These are phyloP conservation scores for Sturnus vulgaris DNA, from an alignment of 2,113 vertebrate genomes.

Conservation along the genomic window DNA sequence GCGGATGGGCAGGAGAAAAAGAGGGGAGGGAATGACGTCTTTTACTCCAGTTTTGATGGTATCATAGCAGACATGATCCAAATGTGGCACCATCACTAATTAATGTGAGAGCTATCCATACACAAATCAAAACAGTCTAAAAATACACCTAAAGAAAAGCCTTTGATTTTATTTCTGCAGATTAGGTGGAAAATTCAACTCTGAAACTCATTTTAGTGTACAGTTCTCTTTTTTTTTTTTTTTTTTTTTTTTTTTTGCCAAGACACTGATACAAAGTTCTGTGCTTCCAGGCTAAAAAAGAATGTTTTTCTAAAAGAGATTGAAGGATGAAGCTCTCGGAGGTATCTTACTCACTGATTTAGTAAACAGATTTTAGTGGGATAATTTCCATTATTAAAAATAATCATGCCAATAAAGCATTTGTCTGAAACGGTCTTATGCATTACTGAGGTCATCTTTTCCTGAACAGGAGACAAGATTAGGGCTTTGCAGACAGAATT, in stretches of 20 bases:
- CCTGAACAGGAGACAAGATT: background rate
- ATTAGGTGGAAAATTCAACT: background rate
- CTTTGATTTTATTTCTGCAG: background rate
- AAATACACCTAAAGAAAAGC: background rate
- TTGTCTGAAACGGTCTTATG: background rate
- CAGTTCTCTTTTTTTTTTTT: background rate
- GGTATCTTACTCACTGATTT: background rate
- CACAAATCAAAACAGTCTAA: background rate
- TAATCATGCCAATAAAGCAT: background rate
- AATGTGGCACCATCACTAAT: background rate
- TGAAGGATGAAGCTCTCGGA: background rate
- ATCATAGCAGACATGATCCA: background rate
- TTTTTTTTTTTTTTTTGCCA: background rate
- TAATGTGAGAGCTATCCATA: background rate
- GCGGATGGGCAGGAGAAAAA: background rate
- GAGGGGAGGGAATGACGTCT: fast-evolving
- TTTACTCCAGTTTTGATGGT: constrained; percentile 9
- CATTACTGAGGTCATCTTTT: background rate
- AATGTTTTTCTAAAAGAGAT: background rate
- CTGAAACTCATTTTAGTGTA: background rate
- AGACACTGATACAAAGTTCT: background rate
- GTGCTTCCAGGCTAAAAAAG: background rate
- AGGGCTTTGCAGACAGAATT: background rate
- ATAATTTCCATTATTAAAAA: background rate
- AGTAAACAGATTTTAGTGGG: background rate